Evolutionary conservation across 2,888 invertebrate genomes (phyloP), one percentile per base, ranked within the genome.

Genomic region (Drosophila austrosaltans): DNA sequence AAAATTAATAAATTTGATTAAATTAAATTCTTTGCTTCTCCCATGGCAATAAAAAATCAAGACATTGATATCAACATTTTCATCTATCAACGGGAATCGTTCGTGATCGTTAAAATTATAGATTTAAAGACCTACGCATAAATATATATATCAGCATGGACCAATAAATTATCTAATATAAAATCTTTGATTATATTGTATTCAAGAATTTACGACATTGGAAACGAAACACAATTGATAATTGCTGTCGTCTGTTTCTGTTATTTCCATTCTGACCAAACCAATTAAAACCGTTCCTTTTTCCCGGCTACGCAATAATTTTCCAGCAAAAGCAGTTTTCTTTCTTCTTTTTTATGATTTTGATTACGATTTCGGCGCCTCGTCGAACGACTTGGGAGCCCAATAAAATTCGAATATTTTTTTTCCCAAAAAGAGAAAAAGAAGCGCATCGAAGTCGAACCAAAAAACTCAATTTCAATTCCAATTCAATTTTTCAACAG

Each of bases 291-390:
- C 72, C 84, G 71, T 81, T 78, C 73, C 70, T 72, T 75, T 48
- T 48, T 48, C 44, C 20, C 22, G 44, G 44, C 20, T 48, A 22
- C 25, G 48, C 48, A 48, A 48, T 48, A 48, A 48, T 48, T 48
- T 80, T 82, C 53, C 71, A 69, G 57, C 53, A 6, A 59, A 61
- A 39, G 40, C 71, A 28, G 67, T 66, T 58, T 74, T 66, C 39
- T 66, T 78, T 63, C 60, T 53, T 48, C 53, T 65, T 66, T 87
- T 84, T 89, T 84, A 84, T 79, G 82, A 81, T 71, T 87, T 89
- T 87, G 89, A 89, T 89, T 79, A 89, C 88, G 77, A 78, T 77
- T 82, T 82, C 88, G 85, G 85, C 89, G 85, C 87, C 86, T 81
- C 40, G 36, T 48, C 66, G 56, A 74, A 82, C 64, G 79, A 82